phyloP scores from a whole-genome alignment of 2,797 vertebrate species.

The Sebastes dallii region DNA sequence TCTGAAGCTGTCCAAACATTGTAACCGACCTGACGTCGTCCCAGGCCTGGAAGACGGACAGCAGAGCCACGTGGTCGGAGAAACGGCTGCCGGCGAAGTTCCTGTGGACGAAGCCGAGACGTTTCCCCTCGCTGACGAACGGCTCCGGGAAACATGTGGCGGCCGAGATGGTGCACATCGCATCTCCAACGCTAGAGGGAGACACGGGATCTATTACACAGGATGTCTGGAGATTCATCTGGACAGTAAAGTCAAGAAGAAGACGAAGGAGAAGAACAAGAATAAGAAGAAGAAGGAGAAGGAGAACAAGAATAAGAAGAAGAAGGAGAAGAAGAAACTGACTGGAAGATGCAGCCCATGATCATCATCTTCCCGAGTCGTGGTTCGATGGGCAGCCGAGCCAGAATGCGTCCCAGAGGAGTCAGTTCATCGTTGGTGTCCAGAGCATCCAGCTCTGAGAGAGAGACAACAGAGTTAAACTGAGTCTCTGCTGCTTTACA shows the following conservation, averaged over 20 bases:
- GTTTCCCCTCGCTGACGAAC: slow-evolving; percentile 93
- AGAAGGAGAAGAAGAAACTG: slow-evolving; percentile 38
- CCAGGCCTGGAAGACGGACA: slow-evolving; percentile 96
- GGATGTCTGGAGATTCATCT: no score
- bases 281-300: no score
- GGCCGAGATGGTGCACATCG: slow-evolving; percentile 93
- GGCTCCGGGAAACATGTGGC: slow-evolving; percentile 96
- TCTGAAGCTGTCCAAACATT: neutral
- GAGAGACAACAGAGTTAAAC: neutral
- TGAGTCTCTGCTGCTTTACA: neutral
- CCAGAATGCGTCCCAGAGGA: slow-evolving; percentile 93
- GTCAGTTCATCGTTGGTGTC: slow-evolving; percentile 94
- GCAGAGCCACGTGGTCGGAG: slow-evolving; percentile 94
- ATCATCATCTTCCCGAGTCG: slow-evolving; percentile 99
- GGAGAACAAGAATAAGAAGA: no score
- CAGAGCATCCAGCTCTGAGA: slow-evolving; percentile 91
- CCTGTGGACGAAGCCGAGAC: slow-evolving; percentile 91
- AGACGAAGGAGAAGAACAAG: neutral
- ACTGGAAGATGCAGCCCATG: slow-evolving; percentile 98
- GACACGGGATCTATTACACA: neutral
- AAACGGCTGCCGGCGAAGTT: slow-evolving; percentile 93
- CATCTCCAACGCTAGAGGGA: slow-evolving; percentile 90
- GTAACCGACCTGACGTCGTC: slow-evolving; percentile 87
- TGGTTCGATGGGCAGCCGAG: slow-evolving; percentile 94
- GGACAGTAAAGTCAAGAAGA: no score